Conservation (phyloP, 2,113 vertebrate genomes). For the Fukomys damarensis region DNA sequence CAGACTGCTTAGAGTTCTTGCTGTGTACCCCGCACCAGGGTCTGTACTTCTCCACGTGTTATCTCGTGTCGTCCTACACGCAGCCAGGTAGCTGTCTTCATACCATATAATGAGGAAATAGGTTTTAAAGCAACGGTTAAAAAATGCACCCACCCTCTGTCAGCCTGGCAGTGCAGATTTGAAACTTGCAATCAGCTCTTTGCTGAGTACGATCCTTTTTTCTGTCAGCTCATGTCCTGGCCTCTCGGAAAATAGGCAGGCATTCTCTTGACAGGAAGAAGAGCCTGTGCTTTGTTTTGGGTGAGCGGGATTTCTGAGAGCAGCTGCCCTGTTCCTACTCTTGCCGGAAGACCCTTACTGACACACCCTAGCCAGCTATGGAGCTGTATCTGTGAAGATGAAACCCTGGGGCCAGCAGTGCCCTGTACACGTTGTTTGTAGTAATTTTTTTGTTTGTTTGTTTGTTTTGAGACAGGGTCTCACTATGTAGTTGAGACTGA, state of each 20-base stretch:
- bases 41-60: background rate
- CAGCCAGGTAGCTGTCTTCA: background rate
- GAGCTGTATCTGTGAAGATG: background rate
- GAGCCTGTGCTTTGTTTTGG: background rate
- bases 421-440: background rate
- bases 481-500: background rate
- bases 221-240: background rate
- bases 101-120: background rate
- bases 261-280: background rate
- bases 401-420: background rate
- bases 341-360: background rate
- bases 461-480: background rate
- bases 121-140: background rate
- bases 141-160: accelerated
- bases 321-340: background rate
- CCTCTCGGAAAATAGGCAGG: background rate
- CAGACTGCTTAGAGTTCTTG: background rate
- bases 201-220: background rate
- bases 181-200: background rate
- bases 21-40: too few species aligned
- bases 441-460: background rate
- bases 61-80: background rate
- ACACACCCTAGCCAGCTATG: background rate
- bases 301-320: background rate
- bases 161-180: background rate